Evolutionary conservation across 2,888 invertebrate species (phyloP), one percentile per base, ranked within the genome.

Genomic region (Thymelicus lineola): DNA sequence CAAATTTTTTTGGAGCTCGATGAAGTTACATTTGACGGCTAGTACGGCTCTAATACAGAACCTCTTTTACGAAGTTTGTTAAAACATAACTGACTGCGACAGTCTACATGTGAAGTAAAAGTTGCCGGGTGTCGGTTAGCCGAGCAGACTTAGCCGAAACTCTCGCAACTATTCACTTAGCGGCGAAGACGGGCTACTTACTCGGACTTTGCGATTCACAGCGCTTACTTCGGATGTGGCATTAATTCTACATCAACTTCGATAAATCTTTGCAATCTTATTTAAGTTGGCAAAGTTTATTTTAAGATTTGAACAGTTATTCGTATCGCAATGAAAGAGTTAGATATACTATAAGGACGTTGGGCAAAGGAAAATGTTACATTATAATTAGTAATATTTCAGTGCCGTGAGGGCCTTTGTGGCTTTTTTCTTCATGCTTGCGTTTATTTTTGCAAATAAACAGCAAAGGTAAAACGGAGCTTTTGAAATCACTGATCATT

Each of bases 131-230:
- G 55, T 14, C 14, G 28, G 55, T 55, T 55, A 20, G 28, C 55
- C 28, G 55, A 55, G 14, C 28, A 55, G n/a, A 62, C 62, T 48
- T 62, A 48, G 62, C 48, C 20, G 14, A 45, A 15, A 62, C 6
- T 62, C 48, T 45, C 20, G 20, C 48, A 62, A 63, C 63, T 63
- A 50, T 62, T 62, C 62, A 62, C 62, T 62, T 62, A 62, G 53
- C 38, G 63, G 48, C 15, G 62, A 15, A 60, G 42, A 63, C 36
- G 35, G 50, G 50, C 50, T 53, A 53, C 63, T 63, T 63, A 62
- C 48, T 28, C 61, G 53, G 38, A 63, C 63, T 53, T 63, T 38
- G 36, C 62, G 42, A 60, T 60, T 42, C 48, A 36, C 55, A 20
- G 53, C 53, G 36, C 36, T 35, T 17, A 50, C 50, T 63, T 61